Evolutionary conservation across 2,888 invertebrate genomes (phyloP), one percentile per base, ranked within the genome.

Genomic region (Dryocosmus kuriphilus): DNA sequence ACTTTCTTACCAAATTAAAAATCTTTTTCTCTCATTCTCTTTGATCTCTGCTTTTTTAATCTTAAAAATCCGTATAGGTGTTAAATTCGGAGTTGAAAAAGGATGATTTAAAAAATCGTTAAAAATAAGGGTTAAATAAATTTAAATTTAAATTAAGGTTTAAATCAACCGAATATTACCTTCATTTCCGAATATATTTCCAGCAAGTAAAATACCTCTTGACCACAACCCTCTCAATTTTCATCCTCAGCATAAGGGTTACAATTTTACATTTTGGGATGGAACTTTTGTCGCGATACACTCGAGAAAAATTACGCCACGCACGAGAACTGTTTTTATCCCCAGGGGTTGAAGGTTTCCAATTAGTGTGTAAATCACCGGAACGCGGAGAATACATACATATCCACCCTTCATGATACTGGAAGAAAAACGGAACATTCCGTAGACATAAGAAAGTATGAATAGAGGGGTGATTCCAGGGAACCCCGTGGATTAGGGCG

Each of bases 331-430:
- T 74, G 77, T 77, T 79, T 76, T 77, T 79, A 77, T 79, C 77
- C 76, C 75, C 61, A 41, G 77, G 77, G 73, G 75, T 79, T 67
- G 75, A 80, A 74, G 75, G 79, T 82, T 80, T 79, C 80, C 82
- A 80, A 82, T 82, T 82, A 82, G 79, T 80, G 55, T 77, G 67
- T 79, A 79, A 81, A 77, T 79, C 77, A 81, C 77, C 63, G 38
- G 77, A 76, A 76, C 62, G 24, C 41, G 27, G 60, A 27, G 71
- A 46, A 22, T 19, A 51, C 46, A 22, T 19, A 51, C 46, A 41
- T 41, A 71, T n/a, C 71, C 30, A 71, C 51, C 51, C 71, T 30
- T 71, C 71, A 32, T n/a, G 46, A 46, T 51, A 22, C 51, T 71
- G 0, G 51, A 71, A 71, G 32, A n/a, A 71, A 71, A 71, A 38